These are phyloP conservation scores for Daboia siamensis DNA, from an alignment of 2,113 vertebrate genomes.

Conservation along the genomic window DNA sequence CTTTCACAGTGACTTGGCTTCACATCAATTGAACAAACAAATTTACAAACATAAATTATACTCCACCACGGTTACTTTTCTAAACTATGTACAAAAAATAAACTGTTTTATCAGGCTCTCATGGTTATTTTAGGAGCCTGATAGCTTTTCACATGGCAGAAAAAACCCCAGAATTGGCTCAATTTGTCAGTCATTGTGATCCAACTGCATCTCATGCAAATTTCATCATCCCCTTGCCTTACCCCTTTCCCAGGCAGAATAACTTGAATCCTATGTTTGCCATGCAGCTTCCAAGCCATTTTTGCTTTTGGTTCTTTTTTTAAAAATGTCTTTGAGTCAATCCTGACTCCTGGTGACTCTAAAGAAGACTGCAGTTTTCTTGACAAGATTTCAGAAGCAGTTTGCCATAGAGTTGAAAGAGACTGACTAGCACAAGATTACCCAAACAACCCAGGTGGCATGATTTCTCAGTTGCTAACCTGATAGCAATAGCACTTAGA, in stretches of 20 bases:
- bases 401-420: not conserved
- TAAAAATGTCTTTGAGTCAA: not conserved
- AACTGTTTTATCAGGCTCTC: conserved; percentile 16
- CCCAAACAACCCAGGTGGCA: too few species aligned
- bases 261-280: not conserved
- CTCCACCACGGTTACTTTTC: not conserved
- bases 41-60: not conserved
- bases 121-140: conserved; percentile 14
- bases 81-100: conserved; percentile 12
- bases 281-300: too few species aligned
- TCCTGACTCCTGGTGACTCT: not conserved
- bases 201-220: not conserved
- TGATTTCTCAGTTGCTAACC: not conserved
- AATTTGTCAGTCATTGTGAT: not conserved
- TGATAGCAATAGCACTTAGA: not conserved
- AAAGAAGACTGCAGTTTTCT: not conserved
- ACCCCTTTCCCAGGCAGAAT: not conserved
- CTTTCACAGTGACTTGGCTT: not conserved
- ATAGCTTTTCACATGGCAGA: conserved; percentile 18
- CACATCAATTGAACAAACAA: not conserved
- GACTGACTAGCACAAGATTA: not conserved
- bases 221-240: not conserved
- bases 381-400: not conserved
- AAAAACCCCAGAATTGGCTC: conserved; percentile 4
- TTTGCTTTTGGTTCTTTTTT: not conserved